These are phyloP conservation scores for Eulacestoma nigropectus DNA, from an alignment of 2,113 vertebrate species.

Conservation along the genomic window DNA sequence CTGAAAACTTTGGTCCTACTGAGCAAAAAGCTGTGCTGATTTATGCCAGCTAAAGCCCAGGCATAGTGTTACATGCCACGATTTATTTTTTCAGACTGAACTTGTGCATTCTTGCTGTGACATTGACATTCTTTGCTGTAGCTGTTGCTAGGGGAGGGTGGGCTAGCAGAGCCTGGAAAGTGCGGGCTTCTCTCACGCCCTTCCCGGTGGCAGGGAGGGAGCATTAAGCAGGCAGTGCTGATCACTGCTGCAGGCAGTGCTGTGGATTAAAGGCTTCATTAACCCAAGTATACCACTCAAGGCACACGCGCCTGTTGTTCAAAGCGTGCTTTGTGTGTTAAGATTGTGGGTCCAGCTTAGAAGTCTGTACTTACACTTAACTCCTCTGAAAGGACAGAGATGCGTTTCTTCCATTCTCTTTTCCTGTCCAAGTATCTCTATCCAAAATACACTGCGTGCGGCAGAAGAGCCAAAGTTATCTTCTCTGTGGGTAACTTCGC, in stretches of 20 bases:
- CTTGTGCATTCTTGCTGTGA: background rate
- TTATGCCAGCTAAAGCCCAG: background rate
- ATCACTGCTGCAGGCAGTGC: background rate
- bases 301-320: background rate
- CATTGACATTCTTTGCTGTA: constrained; percentile 15
- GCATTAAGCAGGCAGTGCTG: background rate
- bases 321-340: background rate
- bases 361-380: background rate
- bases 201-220: background rate
- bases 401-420: background rate
- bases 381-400: background rate
- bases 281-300: background rate
- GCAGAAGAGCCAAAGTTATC: background rate
- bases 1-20: background rate
- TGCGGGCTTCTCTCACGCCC: background rate
- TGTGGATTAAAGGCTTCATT: constrained; percentile 22
- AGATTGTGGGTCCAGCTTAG: background rate
- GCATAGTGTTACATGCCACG: background rate
- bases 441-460: background rate
- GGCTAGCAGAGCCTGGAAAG: background rate
- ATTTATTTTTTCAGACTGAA: constrained; percentile 27
- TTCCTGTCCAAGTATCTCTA: background rate
- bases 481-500: constrained; percentile 7
- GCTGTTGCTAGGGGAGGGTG: background rate
- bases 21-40: background rate